phyloP scores from a whole-genome alignment of 2,797 vertebrate genomes.

The Myotis myotis region DNA sequence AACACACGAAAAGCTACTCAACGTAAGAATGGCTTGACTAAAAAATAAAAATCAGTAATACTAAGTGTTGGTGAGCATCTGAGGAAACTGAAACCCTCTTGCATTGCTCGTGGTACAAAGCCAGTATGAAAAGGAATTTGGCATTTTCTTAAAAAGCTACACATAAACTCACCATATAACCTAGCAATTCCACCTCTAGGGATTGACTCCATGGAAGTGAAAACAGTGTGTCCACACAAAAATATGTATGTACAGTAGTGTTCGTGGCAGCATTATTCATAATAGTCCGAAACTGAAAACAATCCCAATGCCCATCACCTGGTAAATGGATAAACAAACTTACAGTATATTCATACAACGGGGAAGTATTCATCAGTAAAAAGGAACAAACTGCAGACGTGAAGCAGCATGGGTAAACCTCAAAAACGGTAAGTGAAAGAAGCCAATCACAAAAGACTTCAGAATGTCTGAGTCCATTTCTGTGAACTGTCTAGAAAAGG shows the following conservation, averaged over 20 bases:
- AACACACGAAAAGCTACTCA: too few species aligned
- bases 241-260: background rate
- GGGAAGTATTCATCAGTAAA: background rate
- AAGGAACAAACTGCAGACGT: background rate
- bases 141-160: background rate
- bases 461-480: background rate
- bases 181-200: background rate
- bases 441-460: background rate
- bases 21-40: too few species aligned
- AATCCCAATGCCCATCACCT: background rate
- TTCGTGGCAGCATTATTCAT: background rate
- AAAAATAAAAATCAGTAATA: too few species aligned
- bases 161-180: background rate
- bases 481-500: background rate
- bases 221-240: background rate
- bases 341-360: background rate
- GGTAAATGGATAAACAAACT: background rate
- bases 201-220: background rate
- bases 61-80: too few species aligned
- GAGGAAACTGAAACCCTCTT: too few species aligned
- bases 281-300: background rate
- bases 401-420: background rate
- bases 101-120: too few species aligned
- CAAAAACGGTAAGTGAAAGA: background rate
- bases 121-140: background rate